Base-by-base conservation (phyloP, 2,113 vertebrate genomes). In the Pyxicephalus adspersus region DNA sequence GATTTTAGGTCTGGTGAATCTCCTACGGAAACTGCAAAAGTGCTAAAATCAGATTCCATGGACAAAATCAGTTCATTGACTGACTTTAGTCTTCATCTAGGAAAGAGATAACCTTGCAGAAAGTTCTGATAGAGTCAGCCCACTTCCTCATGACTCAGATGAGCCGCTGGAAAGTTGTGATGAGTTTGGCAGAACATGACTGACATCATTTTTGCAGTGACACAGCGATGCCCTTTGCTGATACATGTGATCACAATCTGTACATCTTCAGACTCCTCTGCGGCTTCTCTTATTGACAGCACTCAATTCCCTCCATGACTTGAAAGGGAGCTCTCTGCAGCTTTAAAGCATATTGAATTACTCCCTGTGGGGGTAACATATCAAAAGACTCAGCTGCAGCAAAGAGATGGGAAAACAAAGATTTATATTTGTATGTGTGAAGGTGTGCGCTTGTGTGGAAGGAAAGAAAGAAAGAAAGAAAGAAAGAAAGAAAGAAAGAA, bases 261-360 rank as follows among this genome's bases (percentile, higher is more conserved):
- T 54, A 67, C 76, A 78, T 66, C 63, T 26, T 78, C 45, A 64
- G 28, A 38, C 50, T 51, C 31, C 26, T 66, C 76, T 28, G 50
- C 23, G 22, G 45, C 75, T 28, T 28, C 63, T 57, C 60, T 57
- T 66, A 66, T 66, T 78, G 76, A 55, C 76, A 78, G 23, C 13
- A 11, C 63, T 34, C 54, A 4, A 78, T 29, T 66, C 64, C 64
- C 64, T 26, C 29, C 17, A 19, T 34, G 60, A 66, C 76, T 57
- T 78, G 63, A 78, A 78, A 78, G 76, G 63, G 51, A 78, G 29
- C 5, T 18, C 63, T 54, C 64, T 57, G 51, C 22, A 31, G 64
- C 76, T 66, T 57, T 57, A 67, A 26, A 78, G 64, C 76, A 67
- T 34, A 78, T 78, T 66, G 64, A 57, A 57, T 78, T 78, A 66